phyloP scores from a whole-genome alignment of 2,888 invertebrate genomes.

The Tetrapedia diversipes region DNA sequence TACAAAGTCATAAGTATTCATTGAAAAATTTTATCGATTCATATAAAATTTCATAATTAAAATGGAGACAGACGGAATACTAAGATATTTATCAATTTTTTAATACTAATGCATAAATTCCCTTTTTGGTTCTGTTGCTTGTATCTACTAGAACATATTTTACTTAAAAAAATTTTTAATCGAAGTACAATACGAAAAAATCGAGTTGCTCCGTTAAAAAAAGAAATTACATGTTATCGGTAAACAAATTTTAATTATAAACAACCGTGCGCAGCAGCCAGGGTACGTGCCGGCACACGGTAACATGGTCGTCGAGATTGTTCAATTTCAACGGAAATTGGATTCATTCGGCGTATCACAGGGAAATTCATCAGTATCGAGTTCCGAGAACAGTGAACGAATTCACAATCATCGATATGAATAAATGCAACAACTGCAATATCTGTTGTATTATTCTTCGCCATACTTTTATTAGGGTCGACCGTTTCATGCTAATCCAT shows the following conservation, averaged over 20 bases:
- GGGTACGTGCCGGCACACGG: not conserved
- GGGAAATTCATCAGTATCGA: slow-evolving; percentile 17
- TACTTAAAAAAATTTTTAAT: not conserved
- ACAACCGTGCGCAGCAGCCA: not conserved
- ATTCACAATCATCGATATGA: slow-evolving; percentile 6
- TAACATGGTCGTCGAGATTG: not conserved
- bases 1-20: too few relatives aligned
- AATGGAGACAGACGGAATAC: too few relatives aligned
- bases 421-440: slow-evolving; percentile 9
- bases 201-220: too few relatives aligned
- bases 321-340: slow-evolving; percentile 30
- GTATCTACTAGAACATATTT: too few relatives aligned
- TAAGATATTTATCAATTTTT: too few relatives aligned
- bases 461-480: not conserved
- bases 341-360: slow-evolving; percentile 12
- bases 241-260: not conserved
- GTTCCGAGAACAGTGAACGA: slow-evolving; percentile 6
- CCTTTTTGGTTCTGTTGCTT: too few relatives aligned
- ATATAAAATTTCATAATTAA: too few relatives aligned
- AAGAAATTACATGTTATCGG: not conserved
- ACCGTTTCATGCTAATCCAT: too few relatives aligned
- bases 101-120: too few relatives aligned
- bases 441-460: not conserved
- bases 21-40: too few relatives aligned
- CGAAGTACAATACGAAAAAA: not conserved